Base-by-base conservation (phyloP, 2,888 invertebrate species). In the Tetrapedia diversipes region DNA sequence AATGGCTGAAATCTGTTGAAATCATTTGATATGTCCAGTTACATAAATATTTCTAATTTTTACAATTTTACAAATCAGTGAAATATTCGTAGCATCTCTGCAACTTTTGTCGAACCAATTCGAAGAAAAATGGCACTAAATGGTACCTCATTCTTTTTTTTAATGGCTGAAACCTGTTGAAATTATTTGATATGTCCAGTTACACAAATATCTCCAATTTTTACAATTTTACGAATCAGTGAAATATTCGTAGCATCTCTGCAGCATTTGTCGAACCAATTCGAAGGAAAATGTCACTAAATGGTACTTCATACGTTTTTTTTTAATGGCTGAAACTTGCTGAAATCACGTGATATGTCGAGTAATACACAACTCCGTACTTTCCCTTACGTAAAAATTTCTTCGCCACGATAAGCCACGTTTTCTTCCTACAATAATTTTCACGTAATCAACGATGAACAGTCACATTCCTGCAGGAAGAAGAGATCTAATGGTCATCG, bases 331-430 rank as follows among this genome's bases (percentile, higher is more conserved):
- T 10, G n/a, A 32, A 39, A 47, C 34, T 24, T 24, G 65, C 37
- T n/a, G 22, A 76, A 75, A 69, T 60, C 10, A 2, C 19, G 16
- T 16, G 37, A 65, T 39, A 27, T 14, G 51, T 66, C 37, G n/a
- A n/a, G n/a, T n/a, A n/a, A n/a, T n/a, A n/a, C n/a, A n/a, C 43
- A 24, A 11, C 41, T n/a, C 10, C 19, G n/a, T 54, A 64, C 64
- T 68, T 69, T 71, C 68, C 37, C 68, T 77, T 70, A 61, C 24
- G 45, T 45, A 77, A 79, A 59, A 56, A 61, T 68, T 47, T 57
- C 56, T 10, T 53, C 56, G 32, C 34, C 32, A 19, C 60, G 72
- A 71, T 72, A 65, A 64, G 24, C 56, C 34, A 27, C 27, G 49
- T 43, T 68, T 61, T 51, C 64, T 77, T 72, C 61, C 66, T 61